phyloP scores from a whole-genome alignment of 1,140 invertebrate genomes.

The Antheraea mylitta region DNA sequence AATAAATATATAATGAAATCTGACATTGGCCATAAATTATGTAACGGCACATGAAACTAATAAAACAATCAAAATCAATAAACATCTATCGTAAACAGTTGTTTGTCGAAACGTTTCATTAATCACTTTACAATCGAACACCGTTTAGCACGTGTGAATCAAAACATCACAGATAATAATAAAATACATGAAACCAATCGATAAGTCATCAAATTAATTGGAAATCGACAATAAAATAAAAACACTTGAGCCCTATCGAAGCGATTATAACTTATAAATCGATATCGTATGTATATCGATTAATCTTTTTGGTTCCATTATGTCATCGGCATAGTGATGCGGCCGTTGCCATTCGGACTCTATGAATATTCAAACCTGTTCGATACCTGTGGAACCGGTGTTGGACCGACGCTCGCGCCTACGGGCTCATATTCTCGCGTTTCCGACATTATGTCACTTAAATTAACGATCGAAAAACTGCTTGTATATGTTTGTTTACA shows the following conservation, averaged over 20 bases:
- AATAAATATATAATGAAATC: background rate
- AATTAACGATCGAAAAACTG: background rate
- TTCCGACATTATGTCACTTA: conserved; percentile 14
- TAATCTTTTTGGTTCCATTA: conserved; percentile 57
- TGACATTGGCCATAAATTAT: background rate
- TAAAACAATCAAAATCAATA: background rate
- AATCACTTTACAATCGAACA: conserved; percentile 1
- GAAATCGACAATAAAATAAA: conserved; percentile 4
- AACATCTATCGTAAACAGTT: background rate
- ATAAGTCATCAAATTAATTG: conserved; percentile 8
- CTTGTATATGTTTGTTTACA: no score
- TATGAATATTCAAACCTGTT: conserved; percentile 69
- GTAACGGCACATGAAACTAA: background rate
- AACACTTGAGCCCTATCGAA: conserved; percentile 1
- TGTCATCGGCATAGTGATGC: conserved; percentile 60
- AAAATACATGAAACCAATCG: background rate
- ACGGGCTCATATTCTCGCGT: conserved; percentile 8
- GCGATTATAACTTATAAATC: conserved; percentile 20
- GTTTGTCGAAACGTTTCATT: background rate
- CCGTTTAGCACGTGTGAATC: background rate
- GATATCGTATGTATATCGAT: conserved; percentile 27
- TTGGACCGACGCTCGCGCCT: conserved; percentile 17
- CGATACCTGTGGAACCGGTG: conserved; percentile 26
- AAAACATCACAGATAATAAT: background rate
- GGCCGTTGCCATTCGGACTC: conserved; percentile 52